These are phyloP conservation scores for Charadrius vociferus DNA, from an alignment of 2,113 vertebrate genomes.

Conservation along the genomic window DNA sequence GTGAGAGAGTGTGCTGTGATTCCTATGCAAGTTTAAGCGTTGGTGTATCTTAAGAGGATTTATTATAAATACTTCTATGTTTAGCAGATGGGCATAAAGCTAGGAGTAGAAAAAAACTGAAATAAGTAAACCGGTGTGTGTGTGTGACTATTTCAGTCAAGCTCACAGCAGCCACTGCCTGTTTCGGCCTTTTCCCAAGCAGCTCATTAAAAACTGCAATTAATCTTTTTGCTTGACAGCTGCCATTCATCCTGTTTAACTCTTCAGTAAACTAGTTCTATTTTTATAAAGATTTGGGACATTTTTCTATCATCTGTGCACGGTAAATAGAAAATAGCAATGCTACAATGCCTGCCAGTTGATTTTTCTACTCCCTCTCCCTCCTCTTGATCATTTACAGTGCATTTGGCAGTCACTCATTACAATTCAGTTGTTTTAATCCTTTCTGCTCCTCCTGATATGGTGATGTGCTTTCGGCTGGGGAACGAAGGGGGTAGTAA, in stretches of 20 bases:
- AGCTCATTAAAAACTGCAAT: neutral
- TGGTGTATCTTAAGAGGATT: neutral
- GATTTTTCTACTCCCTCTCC: neutral
- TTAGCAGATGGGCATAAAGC: neutral
- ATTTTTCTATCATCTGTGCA: neutral
- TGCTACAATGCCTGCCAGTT: neutral
- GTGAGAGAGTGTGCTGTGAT: neutral
- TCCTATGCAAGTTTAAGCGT: neutral
- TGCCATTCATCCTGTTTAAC: neutral
- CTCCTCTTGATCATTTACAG: neutral
- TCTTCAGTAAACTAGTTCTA: neutral
- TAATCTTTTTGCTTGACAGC: neutral
- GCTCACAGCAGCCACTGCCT: neutral
- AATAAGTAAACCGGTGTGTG: neutral
- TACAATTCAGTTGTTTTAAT: constrained; percentile 17
- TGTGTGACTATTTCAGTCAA: neutral
- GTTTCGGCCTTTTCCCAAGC: neutral
- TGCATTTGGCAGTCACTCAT: neutral
- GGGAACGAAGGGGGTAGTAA: neutral
- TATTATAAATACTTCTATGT: neutral
- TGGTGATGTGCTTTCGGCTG: neutral
- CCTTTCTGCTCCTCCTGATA: neutral
- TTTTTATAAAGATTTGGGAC: neutral
- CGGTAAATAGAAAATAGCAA: neutral
- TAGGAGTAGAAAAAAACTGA: neutral